A percentile compares a stretch with the other conserved stretches of the same genome.
phyloP scores from a whole-genome alignment of 2,797 vertebrate species.

The Amazonetta brasiliensis region DNA sequence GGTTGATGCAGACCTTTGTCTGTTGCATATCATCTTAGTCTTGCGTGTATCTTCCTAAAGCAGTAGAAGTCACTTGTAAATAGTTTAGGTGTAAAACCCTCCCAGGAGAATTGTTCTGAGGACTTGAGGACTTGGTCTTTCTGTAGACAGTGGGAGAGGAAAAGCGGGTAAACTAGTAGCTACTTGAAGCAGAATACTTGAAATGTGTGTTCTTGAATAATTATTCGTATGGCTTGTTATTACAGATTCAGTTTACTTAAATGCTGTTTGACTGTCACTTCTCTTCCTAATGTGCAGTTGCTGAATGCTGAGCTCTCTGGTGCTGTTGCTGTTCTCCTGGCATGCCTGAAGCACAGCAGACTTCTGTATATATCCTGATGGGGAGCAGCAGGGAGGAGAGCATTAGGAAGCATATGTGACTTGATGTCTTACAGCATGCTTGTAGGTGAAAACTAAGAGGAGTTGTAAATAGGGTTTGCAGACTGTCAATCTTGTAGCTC shows the following conservation, averaged over 20 bases:
- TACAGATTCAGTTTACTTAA: not conserved
- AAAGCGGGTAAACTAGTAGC: not conserved
- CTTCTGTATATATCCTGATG: not conserved
- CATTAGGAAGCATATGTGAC: fast-evolving
- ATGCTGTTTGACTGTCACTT: not conserved
- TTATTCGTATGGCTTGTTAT: not conserved
- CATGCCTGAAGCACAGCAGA: not conserved
- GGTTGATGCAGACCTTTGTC: not conserved
- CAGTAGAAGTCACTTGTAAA: not conserved
- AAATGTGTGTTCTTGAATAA: not conserved
- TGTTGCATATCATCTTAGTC: not conserved
- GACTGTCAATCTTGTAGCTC: not conserved
- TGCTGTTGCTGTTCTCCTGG: not conserved
- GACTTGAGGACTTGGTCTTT: not conserved
- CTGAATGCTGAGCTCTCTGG: not conserved
- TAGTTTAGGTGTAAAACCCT: not conserved
- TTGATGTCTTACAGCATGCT: not conserved
- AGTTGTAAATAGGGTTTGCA: not conserved
- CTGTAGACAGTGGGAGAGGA: not conserved
- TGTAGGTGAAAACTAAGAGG: not conserved
- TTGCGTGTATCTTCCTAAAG: not conserved
- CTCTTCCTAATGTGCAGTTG: not conserved
- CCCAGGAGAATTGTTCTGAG: not conserved
- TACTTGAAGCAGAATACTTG: not conserved
- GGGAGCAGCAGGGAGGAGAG: not conserved